Percentiles rank a stretch among this genome's conserved stretches.
Evolutionary conservation across 35 echinoderm and acorn worm genomes (phyloP).

Genomic region (Stichopus chloronotus): DNA sequence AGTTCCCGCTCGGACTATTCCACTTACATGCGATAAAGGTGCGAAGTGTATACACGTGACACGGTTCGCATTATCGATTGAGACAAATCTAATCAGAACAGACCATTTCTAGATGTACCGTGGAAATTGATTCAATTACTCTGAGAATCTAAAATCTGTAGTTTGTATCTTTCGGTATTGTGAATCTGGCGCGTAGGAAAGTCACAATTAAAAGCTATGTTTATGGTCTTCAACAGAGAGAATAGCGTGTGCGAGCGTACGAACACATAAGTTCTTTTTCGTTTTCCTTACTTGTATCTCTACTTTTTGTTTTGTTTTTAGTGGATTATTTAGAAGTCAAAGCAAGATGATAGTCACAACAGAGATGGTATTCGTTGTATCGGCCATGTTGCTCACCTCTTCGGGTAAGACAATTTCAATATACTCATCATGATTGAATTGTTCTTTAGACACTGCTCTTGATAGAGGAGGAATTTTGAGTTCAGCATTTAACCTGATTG

Average conservation of each 20-base stretch:
- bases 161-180: too few relatives aligned
- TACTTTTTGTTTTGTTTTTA: too few relatives aligned
- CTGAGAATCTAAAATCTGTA: neutral
- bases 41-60: neutral
- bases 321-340: too few relatives aligned
- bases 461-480: too few relatives aligned
- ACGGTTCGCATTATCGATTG: slow-evolving; percentile 17
- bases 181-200: too few relatives aligned
- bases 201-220: too few relatives aligned
- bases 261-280: too few relatives aligned
- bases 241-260: too few relatives aligned
- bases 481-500: too few relatives aligned
- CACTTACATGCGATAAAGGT: slow-evolving; percentile 11
- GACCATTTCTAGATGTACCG: slow-evolving; percentile 12
- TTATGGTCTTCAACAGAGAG: too few relatives aligned
- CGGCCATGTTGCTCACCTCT: neutral
- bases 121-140: slow-evolving; percentile 34
- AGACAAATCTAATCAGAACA: slow-evolving; percentile 34
- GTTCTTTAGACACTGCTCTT: too few relatives aligned
- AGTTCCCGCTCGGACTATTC: neutral
- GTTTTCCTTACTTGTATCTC: too few relatives aligned
- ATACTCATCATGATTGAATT: neutral
- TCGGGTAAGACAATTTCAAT: neutral
- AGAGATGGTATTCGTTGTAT: neutral
- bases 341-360: neutral